Percentiles rank a stretch among this genome's conserved stretches.
Evolutionary conservation across 2,888 invertebrate genomes (phyloP).

Genomic region (Drosophila putrida): DNA sequence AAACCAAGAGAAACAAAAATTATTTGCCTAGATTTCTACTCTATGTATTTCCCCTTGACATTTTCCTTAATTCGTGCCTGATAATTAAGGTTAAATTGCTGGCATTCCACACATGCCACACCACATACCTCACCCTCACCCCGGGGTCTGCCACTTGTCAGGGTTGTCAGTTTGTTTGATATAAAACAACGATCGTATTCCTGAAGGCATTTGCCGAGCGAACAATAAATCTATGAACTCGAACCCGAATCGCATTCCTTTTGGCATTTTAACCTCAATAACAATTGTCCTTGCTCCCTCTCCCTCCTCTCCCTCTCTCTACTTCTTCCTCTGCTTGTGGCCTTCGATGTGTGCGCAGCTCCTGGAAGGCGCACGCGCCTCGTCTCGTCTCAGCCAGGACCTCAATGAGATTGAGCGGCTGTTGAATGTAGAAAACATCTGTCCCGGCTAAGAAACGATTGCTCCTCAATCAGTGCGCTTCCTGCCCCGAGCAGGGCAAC

Average conservation of each 20-base stretch:
- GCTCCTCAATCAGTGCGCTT: conserved; percentile 80
- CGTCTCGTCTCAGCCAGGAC: conserved; percentile 1
- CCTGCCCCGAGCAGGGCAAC: conserved; percentile 63
- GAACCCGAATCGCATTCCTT: conserved; percentile 47
- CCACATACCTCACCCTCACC: conserved; percentile 26
- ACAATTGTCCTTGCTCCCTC: conserved; percentile 16
- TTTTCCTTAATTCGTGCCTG: not conserved
- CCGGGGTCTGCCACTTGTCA: conserved; percentile 61
- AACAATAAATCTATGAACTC: conserved; percentile 66
- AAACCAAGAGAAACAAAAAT: no score
- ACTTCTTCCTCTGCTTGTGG: conserved; percentile 32
- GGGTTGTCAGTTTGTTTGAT: conserved; percentile 48
- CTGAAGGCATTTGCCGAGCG: no score
- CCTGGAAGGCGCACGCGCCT: conserved; percentile 56
- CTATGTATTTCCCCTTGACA: not conserved
- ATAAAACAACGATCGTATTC: conserved; percentile 70
- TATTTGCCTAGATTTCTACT: not conserved
- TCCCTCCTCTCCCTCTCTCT: not conserved
- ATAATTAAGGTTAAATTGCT: conserved; percentile 33
- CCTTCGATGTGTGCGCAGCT: conserved; percentile 66
- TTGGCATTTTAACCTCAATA: conserved; percentile 65
- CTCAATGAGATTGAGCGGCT: conserved; percentile 38
- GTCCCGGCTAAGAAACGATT: conserved; percentile 66
- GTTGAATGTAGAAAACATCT: conserved; percentile 72
- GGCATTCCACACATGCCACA: conserved; percentile 14